Percentiles rank a stretch among this genome's conserved stretches.
These are phyloP conservation scores for Agrotis segetum DNA, from an alignment of 2,888 invertebrate genomes.

Conservation along the genomic window DNA sequence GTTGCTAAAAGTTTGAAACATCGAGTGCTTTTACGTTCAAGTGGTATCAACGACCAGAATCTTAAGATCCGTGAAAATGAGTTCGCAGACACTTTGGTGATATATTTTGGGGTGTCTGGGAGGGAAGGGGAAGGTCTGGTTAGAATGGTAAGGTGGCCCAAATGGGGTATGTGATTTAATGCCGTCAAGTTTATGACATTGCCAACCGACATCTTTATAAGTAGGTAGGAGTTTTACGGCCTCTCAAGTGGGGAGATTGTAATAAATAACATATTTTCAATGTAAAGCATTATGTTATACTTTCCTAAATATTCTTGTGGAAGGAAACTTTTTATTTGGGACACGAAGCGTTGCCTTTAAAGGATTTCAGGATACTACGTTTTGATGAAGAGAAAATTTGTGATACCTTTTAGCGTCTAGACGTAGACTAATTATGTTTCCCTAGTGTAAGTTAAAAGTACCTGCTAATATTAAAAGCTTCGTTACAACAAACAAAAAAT, in stretches of 20 bases:
- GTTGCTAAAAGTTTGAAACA: constrained; percentile 88
- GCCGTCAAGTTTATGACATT: constrained; percentile 82
- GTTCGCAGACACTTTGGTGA: constrained; percentile 38
- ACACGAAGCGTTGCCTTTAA: constrained; percentile 18
- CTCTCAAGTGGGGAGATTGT: constrained; percentile 63
- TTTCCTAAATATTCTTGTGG: constrained; percentile 47
- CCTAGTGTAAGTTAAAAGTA: not conserved
- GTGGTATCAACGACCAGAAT: constrained; percentile 73
- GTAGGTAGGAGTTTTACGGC: constrained; percentile 75
- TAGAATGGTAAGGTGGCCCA: constrained; percentile 68
- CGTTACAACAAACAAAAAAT: too few species aligned
- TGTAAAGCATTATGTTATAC: constrained; percentile 60
- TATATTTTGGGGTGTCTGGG: constrained; percentile 43
- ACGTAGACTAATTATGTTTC: not conserved
- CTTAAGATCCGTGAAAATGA: constrained; percentile 63
- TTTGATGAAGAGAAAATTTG: constrained; percentile 7
- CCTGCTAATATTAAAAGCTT: not conserved
- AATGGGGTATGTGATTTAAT: constrained; percentile 84
- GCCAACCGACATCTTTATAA: constrained; percentile 77
- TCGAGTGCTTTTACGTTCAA: constrained; percentile 86
- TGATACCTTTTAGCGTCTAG: constrained; percentile 5
- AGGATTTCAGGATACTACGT: constrained; percentile 16
- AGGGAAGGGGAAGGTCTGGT: constrained; percentile 63
- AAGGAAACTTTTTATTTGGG: constrained; percentile 54
- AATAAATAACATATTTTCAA: constrained; percentile 77